phyloP scores from a whole-genome alignment of 2,797 vertebrate genomes.

The Enteromius treurensis region DNA sequence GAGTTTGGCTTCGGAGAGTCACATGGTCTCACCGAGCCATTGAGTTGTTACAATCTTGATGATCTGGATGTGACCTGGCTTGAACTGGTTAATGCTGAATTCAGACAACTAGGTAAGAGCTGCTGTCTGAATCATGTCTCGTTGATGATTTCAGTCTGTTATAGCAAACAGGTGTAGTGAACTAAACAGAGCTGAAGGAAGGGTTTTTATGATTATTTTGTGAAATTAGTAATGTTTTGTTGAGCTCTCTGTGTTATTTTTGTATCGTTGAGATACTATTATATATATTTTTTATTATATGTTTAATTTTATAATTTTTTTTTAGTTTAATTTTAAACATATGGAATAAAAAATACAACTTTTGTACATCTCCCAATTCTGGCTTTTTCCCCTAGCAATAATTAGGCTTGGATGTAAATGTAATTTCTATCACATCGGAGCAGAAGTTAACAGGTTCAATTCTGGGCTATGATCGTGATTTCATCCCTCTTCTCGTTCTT shows the following conservation, averaged over 20 bases:
- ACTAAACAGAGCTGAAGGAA: no score
- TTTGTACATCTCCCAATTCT: background rate
- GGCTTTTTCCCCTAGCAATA: background rate
- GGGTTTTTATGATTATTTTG: background rate
- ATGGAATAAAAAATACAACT: no score
- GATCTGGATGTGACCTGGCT: constrained; percentile 94
- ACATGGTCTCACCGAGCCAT: constrained; percentile 73
- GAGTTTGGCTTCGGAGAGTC: constrained; percentile 62
- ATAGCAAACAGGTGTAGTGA: background rate
- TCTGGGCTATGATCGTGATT: no score
- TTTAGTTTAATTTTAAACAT: no score
- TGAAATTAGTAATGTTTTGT: background rate
- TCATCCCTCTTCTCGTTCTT: no score
- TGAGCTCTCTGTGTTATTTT: background rate
- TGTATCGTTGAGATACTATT: background rate
- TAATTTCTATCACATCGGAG: background rate
- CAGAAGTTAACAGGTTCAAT: background rate
- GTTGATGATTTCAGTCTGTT: background rate
- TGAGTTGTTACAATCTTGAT: constrained; percentile 92
- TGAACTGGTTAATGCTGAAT: constrained; percentile 91
- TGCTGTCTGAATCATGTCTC: constrained; percentile 40
- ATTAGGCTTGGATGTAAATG: background rate
- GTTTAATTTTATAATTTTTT: no score
- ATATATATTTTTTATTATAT: no score
- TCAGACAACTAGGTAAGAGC: constrained; percentile 89